A percentile compares a stretch with the other conserved stretches of the same genome.
phyloP scores from a whole-genome alignment of 2,888 invertebrate genomes.

The Dendrolimus houi region DNA sequence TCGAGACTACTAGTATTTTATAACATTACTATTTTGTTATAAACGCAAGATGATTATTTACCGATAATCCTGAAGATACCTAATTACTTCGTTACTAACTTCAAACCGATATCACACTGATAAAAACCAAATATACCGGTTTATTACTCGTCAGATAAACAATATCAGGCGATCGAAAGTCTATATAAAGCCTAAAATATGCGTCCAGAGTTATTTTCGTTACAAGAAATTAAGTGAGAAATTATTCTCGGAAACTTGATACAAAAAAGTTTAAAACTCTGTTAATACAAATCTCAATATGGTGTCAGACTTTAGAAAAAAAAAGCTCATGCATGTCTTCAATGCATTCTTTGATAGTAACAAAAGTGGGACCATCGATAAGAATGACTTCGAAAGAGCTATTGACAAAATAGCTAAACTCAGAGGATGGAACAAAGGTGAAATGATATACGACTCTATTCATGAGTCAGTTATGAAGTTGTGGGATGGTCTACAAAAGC shows the following conservation, averaged over 20 bases:
- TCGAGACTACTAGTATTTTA: too few relatives aligned
- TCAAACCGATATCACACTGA: slow-evolving; percentile 5
- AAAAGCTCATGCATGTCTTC: slow-evolving; percentile 91
- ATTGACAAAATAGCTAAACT: slow-evolving; percentile 88
- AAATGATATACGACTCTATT: slow-evolving; percentile 83
- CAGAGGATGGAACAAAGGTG: slow-evolving; percentile 85
- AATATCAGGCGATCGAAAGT: slow-evolving; percentile 10
- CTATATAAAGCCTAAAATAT: slow-evolving; percentile 21
- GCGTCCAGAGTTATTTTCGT: neutral
- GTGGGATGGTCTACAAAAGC: slow-evolving; percentile 87
- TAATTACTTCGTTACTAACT: slow-evolving; percentile 2
- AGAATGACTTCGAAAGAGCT: slow-evolving; percentile 90
- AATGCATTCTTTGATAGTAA: slow-evolving; percentile 92
- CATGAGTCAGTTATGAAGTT: slow-evolving; percentile 85
- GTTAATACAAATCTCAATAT: slow-evolving; percentile 38
- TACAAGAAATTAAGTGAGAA: slow-evolving; percentile 9
- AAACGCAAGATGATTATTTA: slow-evolving; percentile 7
- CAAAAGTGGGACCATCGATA: slow-evolving; percentile 90
- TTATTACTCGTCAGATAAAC: slow-evolving; percentile 12
- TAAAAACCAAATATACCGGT: slow-evolving; percentile 11
- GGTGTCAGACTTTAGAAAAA: slow-evolving; percentile 91
- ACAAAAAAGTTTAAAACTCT: too few relatives aligned
- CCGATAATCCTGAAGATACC: slow-evolving; percentile 1
- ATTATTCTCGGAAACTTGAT: neutral
- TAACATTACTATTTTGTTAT: too few relatives aligned